Base-by-base conservation (phyloP, 2,113 vertebrate genomes). In the Trogon surrucura region DNA sequence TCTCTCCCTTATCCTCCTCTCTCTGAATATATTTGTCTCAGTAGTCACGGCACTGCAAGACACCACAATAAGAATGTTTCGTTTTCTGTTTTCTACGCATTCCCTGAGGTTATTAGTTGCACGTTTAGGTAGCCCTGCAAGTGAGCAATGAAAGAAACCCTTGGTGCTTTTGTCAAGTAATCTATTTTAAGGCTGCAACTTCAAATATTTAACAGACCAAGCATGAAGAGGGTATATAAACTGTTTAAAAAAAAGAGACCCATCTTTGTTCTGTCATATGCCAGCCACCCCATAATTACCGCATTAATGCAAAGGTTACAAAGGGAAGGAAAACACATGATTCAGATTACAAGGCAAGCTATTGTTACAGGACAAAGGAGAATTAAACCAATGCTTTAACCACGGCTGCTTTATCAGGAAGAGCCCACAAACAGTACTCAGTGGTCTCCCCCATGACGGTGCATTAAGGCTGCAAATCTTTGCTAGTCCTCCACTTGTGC, bases 141-240 rank as follows among this genome's bases (percentile, higher is more conserved):
- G 69, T 10, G 8, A 93, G 56, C 57, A 77, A 83, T 3, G 7
- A 71, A 85, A 84, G 56, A 86, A 93, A 89, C 21, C n/a, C 53
- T 53, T 41, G 11, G 48, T 47, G 78, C 17, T 72, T 67, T 69
- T 72, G 30, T 80, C 36, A 92, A 67, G 45, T 57, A 47, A 87
- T 88, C 87, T 84, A 80, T 88, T 90, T 93, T 41, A 93, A 75
- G 67, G 30, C 19, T 65, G 45, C 22, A 81, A 57, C 48, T 92
- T 92, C 69, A 95, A 93, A 88, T 88, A 93, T 74, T 88, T 86
- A 81, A 84, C 30, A 60, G 3, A 61, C 18, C 60, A 88, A 78
- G 75, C 29, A 88, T 75, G 41, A 45, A 88, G 60, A 60, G 25
- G 36, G 48, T 16, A 88, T 16, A 88, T 29, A 57, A 79, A 48